Base-by-base conservation (phyloP, 2,797 vertebrate species). In the Sylvia borin region DNA sequence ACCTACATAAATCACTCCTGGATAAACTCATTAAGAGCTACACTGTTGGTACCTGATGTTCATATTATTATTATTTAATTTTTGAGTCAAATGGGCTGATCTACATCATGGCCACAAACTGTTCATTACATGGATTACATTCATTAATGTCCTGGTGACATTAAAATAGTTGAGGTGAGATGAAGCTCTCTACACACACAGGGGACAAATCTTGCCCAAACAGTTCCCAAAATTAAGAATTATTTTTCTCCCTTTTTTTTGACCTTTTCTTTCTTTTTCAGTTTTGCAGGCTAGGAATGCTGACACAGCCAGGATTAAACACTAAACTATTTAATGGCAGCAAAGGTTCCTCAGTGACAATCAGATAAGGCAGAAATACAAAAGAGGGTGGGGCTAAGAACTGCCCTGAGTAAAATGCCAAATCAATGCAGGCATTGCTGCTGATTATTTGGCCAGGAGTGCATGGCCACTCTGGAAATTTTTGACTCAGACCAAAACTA, bases 71-170 rank as follows among this genome's bases (percentile, higher is more conserved):
- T 66, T 73, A 34, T 47, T 85, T 58, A 27, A 66, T 16, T 83
- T 80, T 93, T 81, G 13, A 65, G 36, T 43, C n/a, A 86, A 84
- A 78, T 47, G 43, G 45, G 15, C 21, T 88, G 57, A 68, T 68
- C 55, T 42, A 47, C 9, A 70, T 16, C 27, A 75, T 13, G 24
- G 24, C 13, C 45, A 77, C 22, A 34, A 86, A 57, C 24, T 27
- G 25, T 26, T 75, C 22, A 51, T 81, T 47, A n/a, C 29, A 31
- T 4, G 5, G 22, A 78, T n/a, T n/a, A n/a, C n/a, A n/a, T n/a
- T n/a, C n/a, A n/a, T n/a, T n/a, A n/a, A n/a, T n/a, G n/a, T 76
- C 55, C 7, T 62, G 18, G 14, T 66, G 73, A 50, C 5, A 34
- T 6, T 24, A 75, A 72, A 66, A 60, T 7, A 57, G 16, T 32